Base-by-base conservation (phyloP, 1,140 invertebrate species). In the Himalopsyche phryganea region DNA sequence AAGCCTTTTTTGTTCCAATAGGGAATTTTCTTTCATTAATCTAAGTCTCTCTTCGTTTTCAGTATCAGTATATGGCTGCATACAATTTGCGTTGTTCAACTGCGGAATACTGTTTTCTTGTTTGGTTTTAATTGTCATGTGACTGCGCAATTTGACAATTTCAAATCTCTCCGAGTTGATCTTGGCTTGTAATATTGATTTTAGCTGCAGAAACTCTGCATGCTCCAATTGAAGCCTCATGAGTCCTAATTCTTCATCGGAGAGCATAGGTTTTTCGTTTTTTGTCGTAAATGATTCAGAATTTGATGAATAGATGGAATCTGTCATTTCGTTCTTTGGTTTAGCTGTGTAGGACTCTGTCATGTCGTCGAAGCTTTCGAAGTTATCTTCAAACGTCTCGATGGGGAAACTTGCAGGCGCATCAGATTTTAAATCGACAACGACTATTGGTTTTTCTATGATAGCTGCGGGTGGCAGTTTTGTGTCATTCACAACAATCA, bases 151-250 rank as follows among this genome's bases (percentile, higher is more conserved):
- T 66, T 81, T 82, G 58, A 85, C 83, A 7, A 86, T 82, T 72
- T 87, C 85, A 53, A 82, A 81, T 60, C 80, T 81, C 68, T 88
- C 85, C 1, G 82, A 80, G 56, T 78, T 76, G 32, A 88, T 85
- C 65, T 85, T 83, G 0, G 79, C 77, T 67, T 83, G 84, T 4
- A 88, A 67, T 18, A 83, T 72, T 0, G 80, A 80, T 61, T 87
- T 85, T 64, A 86, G 76, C 45, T 80, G 82, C n/a, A 85, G 67
- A 56, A 86, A 75, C 69, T 87, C 85, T 2, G 84, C 81, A 48
- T 85, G 83, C 67, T 87, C 83, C 10, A 88, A 72, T 67, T 80
- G 83, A 5, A 87, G 70, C 47, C 81, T 71, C 13, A 87, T 63
- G 23, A 82, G 73, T 54, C 82, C 81, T 1, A 82, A 66, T 54